Evolutionary conservation across 2,888 invertebrate species (phyloP), one percentile per base, ranked within the genome.

Genomic region (Philaethria dido): DNA sequence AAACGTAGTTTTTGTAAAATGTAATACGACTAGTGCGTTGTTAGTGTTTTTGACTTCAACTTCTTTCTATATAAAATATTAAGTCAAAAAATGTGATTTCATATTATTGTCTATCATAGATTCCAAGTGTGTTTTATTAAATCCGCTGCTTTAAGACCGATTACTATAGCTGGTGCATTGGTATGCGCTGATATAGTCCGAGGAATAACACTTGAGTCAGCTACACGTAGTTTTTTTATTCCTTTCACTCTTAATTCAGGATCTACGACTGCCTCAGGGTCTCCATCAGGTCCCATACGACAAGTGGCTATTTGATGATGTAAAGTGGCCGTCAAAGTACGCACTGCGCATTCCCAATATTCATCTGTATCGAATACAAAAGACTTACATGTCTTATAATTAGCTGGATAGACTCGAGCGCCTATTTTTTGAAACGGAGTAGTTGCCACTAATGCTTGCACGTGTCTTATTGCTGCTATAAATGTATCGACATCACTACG

Each of bases 91-190:
- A 13, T 5, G 13, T 22, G 6, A 50, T 18, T 25, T 25, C 14
- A 22, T 20, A 9, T 47, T 8, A 54, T 4, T 54, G 0, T 36
- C 0, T 39, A 67, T 47, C 36, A 42, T 59, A 72, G 65, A 50
- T 72, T 71, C 93, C 91, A 94, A 44, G 92, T 85, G 22, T 76
- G 75, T 81, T 93, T 94, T 54, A 96, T 94, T 80, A 96, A 86
- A 79, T 96, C 95, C 0, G 95, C 94, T 1, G 94, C 95, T 78
- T 95, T 95, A 81, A 96, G 96, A 0, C 95, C 96, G 57, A 96
- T 94, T 94, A 96, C 95, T 73, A 94, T 93, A 0, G 95, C 93
- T 0, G 95, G 94, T 0, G 95, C 95, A 80, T 95, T 94, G 0
- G 95, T 95, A 78, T 96, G 95, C 2, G 95, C 95, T 0, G 95